Conservation (phyloP, 2,113 vertebrate species). For the Haplotaxodon microlepis region DNA sequence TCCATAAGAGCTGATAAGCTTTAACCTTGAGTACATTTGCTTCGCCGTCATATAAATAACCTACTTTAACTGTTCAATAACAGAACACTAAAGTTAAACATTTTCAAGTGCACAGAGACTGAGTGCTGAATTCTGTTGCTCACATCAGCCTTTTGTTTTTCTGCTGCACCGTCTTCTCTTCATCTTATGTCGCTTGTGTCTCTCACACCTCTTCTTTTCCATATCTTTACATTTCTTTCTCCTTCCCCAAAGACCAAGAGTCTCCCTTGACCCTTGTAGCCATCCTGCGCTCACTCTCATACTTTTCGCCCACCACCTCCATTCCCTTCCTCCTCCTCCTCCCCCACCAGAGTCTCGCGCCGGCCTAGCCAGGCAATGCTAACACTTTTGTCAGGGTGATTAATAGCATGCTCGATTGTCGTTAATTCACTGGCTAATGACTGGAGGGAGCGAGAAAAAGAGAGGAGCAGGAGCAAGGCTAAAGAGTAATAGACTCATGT, state of each 20-base stretch:
- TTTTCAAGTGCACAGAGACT: background rate
- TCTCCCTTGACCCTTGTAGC: background rate
- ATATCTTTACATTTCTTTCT: background rate
- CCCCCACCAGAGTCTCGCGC: constrained; percentile 51
- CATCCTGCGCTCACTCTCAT: background rate
- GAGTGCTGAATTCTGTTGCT: background rate
- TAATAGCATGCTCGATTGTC: constrained; percentile 90
- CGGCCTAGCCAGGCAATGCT: constrained; percentile 76
- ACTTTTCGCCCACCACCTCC: background rate
- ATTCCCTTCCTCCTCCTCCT: background rate
- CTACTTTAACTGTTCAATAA: background rate
- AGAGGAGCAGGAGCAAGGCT: constrained; percentile 69
- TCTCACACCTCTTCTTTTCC: background rate
- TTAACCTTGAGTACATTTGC: background rate
- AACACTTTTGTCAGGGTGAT: constrained; percentile 98
- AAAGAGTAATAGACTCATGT: constrained; percentile 94
- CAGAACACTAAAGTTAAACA: background rate
- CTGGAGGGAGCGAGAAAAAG: constrained; percentile 72
- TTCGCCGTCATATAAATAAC: background rate
- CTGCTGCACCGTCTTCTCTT: background rate
- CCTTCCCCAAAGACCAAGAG: background rate
- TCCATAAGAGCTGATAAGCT: background rate
- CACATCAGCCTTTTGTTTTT: background rate
- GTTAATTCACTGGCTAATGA: constrained; percentile 99
- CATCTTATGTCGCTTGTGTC: background rate